These are phyloP conservation scores for Redunca redunca DNA, from an alignment of 2,113 vertebrate species.

Conservation along the genomic window DNA sequence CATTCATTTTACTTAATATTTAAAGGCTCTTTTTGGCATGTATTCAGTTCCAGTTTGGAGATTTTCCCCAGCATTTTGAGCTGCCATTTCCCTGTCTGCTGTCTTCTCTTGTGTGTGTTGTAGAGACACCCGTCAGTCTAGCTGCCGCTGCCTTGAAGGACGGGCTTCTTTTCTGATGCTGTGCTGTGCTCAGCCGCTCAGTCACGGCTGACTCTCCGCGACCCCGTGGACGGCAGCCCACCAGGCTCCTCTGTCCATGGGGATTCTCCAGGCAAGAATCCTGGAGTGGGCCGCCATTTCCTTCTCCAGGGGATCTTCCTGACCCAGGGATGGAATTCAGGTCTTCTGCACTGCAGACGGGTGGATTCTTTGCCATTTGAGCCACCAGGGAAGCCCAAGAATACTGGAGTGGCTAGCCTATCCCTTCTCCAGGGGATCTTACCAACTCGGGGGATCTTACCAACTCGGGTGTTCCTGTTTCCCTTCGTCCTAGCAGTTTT, in stretches of 20 bases:
- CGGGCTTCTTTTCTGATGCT: neutral
- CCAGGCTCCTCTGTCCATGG: neutral
- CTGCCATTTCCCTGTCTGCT: neutral
- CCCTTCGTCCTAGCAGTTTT: neutral
- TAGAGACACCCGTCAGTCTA: neutral
- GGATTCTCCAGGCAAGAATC: neutral
- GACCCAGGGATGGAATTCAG: neutral
- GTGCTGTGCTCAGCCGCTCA: neutral
- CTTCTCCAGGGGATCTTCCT: neutral
- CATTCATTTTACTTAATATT: neutral
- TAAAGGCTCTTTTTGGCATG: neutral
- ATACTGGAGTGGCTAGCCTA: neutral
- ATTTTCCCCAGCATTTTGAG: neutral
- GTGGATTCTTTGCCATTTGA: neutral
- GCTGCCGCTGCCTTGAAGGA: neutral
- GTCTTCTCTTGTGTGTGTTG: too few relatives aligned
- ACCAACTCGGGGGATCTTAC: neutral
- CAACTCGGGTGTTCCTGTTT: neutral
- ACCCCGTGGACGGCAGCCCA: fast-evolving
- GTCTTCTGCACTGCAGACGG: neutral
- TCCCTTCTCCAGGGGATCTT: neutral
- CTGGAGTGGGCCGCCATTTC: neutral
- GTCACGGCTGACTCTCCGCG: neutral
- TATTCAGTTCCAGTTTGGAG: neutral
- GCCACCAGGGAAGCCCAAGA: neutral